Evolutionary conservation across 2,888 invertebrate species (phyloP).

Genomic region (Athalia rosae): DNA sequence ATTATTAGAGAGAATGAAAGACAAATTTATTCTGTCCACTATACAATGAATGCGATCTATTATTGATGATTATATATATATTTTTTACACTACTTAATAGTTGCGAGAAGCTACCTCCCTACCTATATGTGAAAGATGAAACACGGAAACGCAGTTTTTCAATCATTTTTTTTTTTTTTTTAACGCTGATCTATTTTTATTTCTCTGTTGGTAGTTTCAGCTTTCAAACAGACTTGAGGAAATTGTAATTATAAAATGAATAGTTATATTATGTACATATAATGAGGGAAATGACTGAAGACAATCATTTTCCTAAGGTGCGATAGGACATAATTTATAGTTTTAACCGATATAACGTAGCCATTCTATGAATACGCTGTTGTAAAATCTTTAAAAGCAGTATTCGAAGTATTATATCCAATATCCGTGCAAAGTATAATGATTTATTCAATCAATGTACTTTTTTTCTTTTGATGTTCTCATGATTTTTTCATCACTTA

Average conservation of each 20-base stretch:
- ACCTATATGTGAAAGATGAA: background rate
- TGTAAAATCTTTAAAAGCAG: slow-evolving; percentile 20
- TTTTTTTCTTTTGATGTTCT: background rate
- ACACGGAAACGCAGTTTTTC: slow-evolving; percentile 18
- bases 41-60: background rate
- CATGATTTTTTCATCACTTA: background rate
- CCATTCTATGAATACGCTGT: slow-evolving; percentile 24
- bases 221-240: slow-evolving; percentile 11
- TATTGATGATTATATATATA: slow-evolving; percentile 20
- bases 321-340: slow-evolving; percentile 23
- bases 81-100: background rate
- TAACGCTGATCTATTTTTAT: slow-evolving; percentile 14
- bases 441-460: background rate
- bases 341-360: slow-evolving; percentile 16
- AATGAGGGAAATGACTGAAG: background rate
- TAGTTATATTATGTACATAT: slow-evolving; percentile 25
- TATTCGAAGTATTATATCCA: slow-evolving; percentile 29
- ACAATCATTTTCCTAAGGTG: slow-evolving; percentile 19
- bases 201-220: background rate
- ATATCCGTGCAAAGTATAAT: slow-evolving; percentile 12
- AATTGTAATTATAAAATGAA: slow-evolving; percentile 24
- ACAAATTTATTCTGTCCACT: slow-evolving; percentile 17
- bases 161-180: slow-evolving; percentile 22
- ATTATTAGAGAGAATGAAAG: slow-evolving; percentile 26
- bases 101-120: slow-evolving; percentile 35